Base-by-base conservation (phyloP, 2,888 invertebrate genomes). In the Drosophila pegasa region DNA sequence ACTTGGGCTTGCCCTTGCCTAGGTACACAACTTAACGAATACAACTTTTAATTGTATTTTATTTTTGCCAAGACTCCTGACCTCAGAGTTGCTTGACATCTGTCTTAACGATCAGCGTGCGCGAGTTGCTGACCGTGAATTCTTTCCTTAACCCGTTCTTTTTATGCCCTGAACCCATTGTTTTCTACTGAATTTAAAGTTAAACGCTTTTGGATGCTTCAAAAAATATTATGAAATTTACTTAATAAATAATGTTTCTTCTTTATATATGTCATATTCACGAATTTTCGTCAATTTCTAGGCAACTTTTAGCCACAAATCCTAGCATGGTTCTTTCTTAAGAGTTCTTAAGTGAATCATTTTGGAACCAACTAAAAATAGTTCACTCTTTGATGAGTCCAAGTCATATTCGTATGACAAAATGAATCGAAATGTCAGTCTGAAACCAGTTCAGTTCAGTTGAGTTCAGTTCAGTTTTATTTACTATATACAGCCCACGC, bases 1-100 rank as follows among this genome's bases (percentile, higher is more conserved):
- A 62, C 51, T 68, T 60, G 68, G 58, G 63, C 52, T 69, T 70
- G 81, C 74, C 84, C 77, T 83, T 83, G 80, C 58, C 69, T 63
- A 57, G 58, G 43, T 33, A 33, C 55, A 38, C 14, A 51, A 35
- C 51, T 55, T 20, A 55, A 25, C 33, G 47, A 35, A 25, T 35
- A 22, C 9, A 22, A 35, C 7, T 35, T 50, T 48, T 33, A 20
- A 41, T 60, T 41, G 14, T 31, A 20, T 43, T 52, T 45, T 38
- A 41, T 66, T 56, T 56, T 33, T 47, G 48, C 55, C 40, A 48
- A 61, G 38, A 56, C 48, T 50, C 50, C 35, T 64, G 65, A 61
- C 65, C 65, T 61, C 54, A 40, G 20, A 48, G 40, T n/a, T 35
- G 18, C 45, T 51, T 57, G 57, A 45, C 56, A 56, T 31, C 29